These are phyloP conservation scores for Aleiodes sp. DNA, from an alignment of 1,140 invertebrate genomes.

Conservation along the genomic window DNA sequence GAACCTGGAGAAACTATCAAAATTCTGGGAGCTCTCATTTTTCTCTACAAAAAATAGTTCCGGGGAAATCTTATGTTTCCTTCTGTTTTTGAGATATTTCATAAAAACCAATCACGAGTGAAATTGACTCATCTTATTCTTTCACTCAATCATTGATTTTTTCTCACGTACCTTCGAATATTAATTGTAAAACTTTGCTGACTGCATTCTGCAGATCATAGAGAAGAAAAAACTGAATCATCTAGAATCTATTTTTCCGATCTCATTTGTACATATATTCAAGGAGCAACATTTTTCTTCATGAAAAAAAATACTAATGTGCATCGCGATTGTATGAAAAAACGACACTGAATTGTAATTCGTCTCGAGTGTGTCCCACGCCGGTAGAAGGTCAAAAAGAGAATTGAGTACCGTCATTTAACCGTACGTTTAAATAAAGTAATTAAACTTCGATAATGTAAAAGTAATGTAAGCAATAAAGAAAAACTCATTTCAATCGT, in stretches of 20 bases:
- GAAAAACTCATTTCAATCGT: neutral
- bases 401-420: neutral
- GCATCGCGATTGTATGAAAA: neutral
- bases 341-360: neutral
- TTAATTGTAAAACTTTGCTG: neutral
- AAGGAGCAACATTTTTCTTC: neutral
- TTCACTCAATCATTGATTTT: no score
- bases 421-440: neutral
- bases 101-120: no score
- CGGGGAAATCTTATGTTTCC: no score
- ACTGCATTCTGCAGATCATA: neutral
- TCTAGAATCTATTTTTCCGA: neutral
- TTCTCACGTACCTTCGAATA: neutral
- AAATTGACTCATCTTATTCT: no score
- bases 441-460: neutral
- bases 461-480: slow-evolving; percentile 11
- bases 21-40: no score
- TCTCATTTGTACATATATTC: neutral
- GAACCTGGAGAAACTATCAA: no score
- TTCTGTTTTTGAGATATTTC: no score
- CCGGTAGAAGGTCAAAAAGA: neutral
- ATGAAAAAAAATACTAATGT: neutral
- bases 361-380: neutral
- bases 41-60: no score
- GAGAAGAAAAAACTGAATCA: neutral